Evolutionary conservation across 2,888 invertebrate species (phyloP).

Genomic region (Spisula subtruncata): DNA sequence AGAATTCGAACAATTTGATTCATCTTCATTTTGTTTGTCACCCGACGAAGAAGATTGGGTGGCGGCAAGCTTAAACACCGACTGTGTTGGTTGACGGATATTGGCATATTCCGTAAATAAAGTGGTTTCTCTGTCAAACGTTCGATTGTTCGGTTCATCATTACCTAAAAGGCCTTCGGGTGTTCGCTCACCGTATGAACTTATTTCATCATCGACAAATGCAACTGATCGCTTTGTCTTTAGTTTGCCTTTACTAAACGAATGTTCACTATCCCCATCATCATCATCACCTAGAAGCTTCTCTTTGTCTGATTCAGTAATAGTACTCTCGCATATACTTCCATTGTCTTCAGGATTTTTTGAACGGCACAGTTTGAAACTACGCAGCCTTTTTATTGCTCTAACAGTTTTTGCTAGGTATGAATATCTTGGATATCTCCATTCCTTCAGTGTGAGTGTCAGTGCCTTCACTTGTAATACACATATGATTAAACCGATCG

Average conservation of each 20-base stretch:
- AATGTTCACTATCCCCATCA: no score
- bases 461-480: conserved; percentile 53
- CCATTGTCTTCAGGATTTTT: not conserved
- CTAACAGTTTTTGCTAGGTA: not conserved
- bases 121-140: not conserved
- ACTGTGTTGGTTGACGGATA: not conserved
- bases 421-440: conserved; percentile 29
- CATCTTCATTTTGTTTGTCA: not conserved
- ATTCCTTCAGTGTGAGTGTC: conserved; percentile 35
- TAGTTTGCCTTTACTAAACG: not conserved
- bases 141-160: not conserved
- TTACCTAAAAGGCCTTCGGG: not conserved
- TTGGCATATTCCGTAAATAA: conserved; percentile 4
- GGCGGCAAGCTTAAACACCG: not conserved
- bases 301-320: not conserved
- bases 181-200: not conserved
- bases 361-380: not conserved
- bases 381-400: not conserved
- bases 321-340: not conserved
- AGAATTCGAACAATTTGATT: not conserved
- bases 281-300: no score
- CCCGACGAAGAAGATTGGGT: no score
- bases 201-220: not conserved
- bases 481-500: conserved; percentile 38
- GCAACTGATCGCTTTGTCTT: not conserved